Base-by-base conservation (phyloP, 2,797 vertebrate genomes). In the Sciurus vulgaris region DNA sequence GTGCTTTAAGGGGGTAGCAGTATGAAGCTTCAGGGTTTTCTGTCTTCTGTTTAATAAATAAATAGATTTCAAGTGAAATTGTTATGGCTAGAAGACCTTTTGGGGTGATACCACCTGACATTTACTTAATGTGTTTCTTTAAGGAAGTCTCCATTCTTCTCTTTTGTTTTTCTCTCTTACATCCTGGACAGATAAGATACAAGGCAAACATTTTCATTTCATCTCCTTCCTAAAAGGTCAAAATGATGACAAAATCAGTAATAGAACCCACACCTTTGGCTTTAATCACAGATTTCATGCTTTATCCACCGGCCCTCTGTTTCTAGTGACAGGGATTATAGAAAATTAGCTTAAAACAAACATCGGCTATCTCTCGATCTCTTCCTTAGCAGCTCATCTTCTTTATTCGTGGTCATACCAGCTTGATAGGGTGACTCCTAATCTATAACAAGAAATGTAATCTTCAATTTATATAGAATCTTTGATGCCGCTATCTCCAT, bases 121-220 rank as follows among this genome's bases (percentile, higher is more conserved):
- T 82, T 93, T 94, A 90, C 59, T 72, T 86, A 89, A 82, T 86
- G 41, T 13, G 4, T 90, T 94, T 89, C 69, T 87, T 92, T 69
- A 89, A n/a, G 22, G 11, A 59, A 44, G 4, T 49, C 6, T 47
- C n/a, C 38, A 56, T 81, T 95, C 91, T 89, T 92, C 30, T 86
- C 33, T 47, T 28, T 47, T 47, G 65, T 67, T 47, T 85, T 90
- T 78, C 59, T 83, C 54, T 72, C 73, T 61, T 73, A 82, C 5
- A 88, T 77, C 67, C 77, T 67, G 30, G 38, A 49, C 15, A 81
- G 83, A 56, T 73, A 89, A 89, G 74, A 92, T 63, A 82, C 12
- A 74, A 94, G 56, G 69, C 56, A 93, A 93, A 93, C 65, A 90
- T 94, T 96, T 94, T 93, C 56, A 94, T 72, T 93, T 96, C 81